Base-by-base conservation (phyloP, 2,797 vertebrate genomes). In the Falco cherrug region DNA sequence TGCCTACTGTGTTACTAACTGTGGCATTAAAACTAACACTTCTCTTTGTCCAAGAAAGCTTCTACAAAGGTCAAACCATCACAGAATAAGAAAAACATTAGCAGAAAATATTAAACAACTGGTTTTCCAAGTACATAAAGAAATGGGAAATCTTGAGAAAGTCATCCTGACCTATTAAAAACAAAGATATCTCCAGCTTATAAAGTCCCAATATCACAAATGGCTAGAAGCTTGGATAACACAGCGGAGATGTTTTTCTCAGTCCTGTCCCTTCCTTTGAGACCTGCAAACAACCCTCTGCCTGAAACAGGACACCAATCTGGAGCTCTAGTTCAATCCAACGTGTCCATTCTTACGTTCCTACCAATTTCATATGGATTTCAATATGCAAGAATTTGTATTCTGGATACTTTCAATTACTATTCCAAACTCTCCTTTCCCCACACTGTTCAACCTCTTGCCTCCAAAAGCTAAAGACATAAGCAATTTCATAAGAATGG, bases 291-390 rank as follows among this genome's bases (percentile, higher is more conserved):
- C 13, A 63, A 63, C 8, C 5, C 8, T 75, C 12, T 37, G 0
- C 9, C 35, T 53, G 37, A 73, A 70, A 79, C 6, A 85, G 29
- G 45, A 41, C 45, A 71, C 8, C 41, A 20, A 73, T 6, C 47
- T 61, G 64, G 39, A 92, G 56, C 18, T 90, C 68, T 65, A 60
- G 4, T 45, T 61, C 13, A 16, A 80, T 7, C 47, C 73, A 59
- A 0, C 5, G 21, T 24, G 35, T 28, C 53, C 33, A 15, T 26
- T 74, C 59, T 37, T 56, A 50, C 0, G 0, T 31, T 81, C 41
- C 57, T 73, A 26, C 7, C 39, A 82, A 47, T 37, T 74, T 35
- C 3, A 3, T 1, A 6, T 2, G 13, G 53, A 84, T 60, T 82
- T 71, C 70, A 26, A 17, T 0, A 5, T 9, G 14, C 48, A 78